phyloP scores from a whole-genome alignment of 30 jellyfish, hydroid and myxozoan species.

The Hydra vulgaris region DNA sequence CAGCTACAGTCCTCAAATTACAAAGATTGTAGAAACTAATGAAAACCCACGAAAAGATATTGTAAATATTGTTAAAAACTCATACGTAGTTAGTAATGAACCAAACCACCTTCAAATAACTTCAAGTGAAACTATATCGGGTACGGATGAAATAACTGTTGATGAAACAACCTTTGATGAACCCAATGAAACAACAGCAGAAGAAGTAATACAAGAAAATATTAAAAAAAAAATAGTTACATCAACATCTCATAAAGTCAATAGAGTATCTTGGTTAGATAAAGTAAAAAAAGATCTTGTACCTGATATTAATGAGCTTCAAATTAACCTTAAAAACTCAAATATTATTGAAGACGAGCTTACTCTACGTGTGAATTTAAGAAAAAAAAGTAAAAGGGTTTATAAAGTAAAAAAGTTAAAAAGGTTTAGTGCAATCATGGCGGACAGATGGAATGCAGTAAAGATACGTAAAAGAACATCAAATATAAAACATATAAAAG shows the following conservation, averaged over 20 bases:
- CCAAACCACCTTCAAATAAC: not conserved
- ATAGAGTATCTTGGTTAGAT: slow-evolving; percentile 21
- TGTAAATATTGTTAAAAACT: not conserved
- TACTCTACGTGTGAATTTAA: no score
- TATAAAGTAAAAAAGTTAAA: not conserved
- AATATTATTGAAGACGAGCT: no score
- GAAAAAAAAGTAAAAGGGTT: not conserved
- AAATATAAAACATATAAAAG: slow-evolving; percentile 29
- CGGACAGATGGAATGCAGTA: slow-evolving; percentile 7
- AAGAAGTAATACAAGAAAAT: no score
- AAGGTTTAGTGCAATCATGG: not conserved
- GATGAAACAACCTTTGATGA: no score
- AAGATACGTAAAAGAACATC: slow-evolving; percentile 7
- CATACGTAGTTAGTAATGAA: not conserved
- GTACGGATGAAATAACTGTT: no score
- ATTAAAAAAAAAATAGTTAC: no score
- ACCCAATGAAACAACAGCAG: no score
- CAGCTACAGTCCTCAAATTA: slow-evolving; percentile 8
- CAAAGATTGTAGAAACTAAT: not conserved
- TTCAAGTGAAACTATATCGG: no score
- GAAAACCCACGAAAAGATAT: not conserved
- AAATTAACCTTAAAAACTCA: no score
- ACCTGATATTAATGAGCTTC: no score
- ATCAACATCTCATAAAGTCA: no score
- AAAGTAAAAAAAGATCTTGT: not conserved